Base-by-base conservation (phyloP, 1,140 invertebrate genomes). In the Globodera ellingtonae region DNA sequence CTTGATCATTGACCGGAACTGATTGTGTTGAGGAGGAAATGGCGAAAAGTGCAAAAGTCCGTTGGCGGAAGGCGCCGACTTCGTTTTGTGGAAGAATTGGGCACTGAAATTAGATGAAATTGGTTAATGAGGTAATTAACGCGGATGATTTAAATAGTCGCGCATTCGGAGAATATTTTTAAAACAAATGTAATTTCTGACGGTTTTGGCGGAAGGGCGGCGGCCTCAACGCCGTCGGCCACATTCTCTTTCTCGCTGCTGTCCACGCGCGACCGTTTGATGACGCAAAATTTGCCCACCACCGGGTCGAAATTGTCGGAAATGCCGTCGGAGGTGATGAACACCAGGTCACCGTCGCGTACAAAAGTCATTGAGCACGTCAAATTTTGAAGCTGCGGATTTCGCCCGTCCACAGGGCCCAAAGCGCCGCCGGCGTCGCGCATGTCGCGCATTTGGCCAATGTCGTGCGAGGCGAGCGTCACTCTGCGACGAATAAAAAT, bases 251-350 rank as follows among this genome's bases (percentile, higher is more conserved):
- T 76, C 47, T 88, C 82, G n/a, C 69, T 62, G 48, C 47, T 69
- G n/a, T 77, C 75, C 3, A 44, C 75, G 4, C 62, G 21, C 18
- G 75, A 62, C 35, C 75, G 65, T 67, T 90, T 90, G 18, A 92
- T 92, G 21, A 94, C 91, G n/a, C 94, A 94, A 89, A 96, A 95
- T 90, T 95, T 95, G 7, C 95, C 95, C 78, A 96, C 95, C 66
- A 96, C 95, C 3, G 95, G 95, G 91, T 96, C 95, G 89, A 96
- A 95, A 89, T 96, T 96, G 87, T 96, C 95, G 13, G 94, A 95
- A 47, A 96, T 93, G n/a, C 95, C 95, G 89, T 96, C 95, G 21
- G 94, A 94, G 1, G 94, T 95, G 15, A 97, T 91, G 88, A 95
- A 95, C 52, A 97, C 93, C 82, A 96, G 93, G 89, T 96, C 95